Evolutionary conservation across 2,113 vertebrate species (phyloP), one percentile per base, ranked within the genome.

Genomic region (Sitta europaea): DNA sequence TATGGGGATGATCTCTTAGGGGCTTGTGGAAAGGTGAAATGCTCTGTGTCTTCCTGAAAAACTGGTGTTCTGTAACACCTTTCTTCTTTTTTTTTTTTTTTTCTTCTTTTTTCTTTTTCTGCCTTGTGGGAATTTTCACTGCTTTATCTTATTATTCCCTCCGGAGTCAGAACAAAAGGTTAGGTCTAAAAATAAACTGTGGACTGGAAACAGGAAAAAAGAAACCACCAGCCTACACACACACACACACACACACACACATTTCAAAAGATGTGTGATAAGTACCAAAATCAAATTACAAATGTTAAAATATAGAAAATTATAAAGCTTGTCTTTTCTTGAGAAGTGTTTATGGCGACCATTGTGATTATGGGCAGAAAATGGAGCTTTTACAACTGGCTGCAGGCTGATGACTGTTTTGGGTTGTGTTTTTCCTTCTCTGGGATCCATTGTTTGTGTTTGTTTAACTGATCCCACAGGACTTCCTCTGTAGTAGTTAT

Each of bases 171-270:
- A 72, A 61, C 29, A 86, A 92, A 92, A 89, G 31, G 40, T 83
- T 86, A 82, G 10, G 5, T 51, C 36, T 86, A 79, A 96, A 92
- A 91, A 76, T 91, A 90, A 79, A 88, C 16, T 13, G 3, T 63
- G 11, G 27, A 23, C 24, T 58, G 33, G 80, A 79, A 90, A 86
- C 17, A 40, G 9, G 36, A 29, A n/a, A 65, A 72, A 45, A 48
- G 13, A 51, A 58, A 45, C 25, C 7, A 18, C 42, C n/a, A 59
- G 16, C 61, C 36, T n/a, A 47, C 22, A 55, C 33, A 70, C 8
- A 45, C 14, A 38, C 12, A 36, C 2, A 10, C 4, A 11, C 20
- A 12, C 9, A n/a, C 6, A 59, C 4, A 55, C 1, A 8, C 3
- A 12, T 33, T 40, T 85, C 59, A 53, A 65, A 84, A 47, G 5